Evolutionary conservation across 2,888 invertebrate species (phyloP), one percentile per base, ranked within the genome.

Genomic region (Papilio demoleus): DNA sequence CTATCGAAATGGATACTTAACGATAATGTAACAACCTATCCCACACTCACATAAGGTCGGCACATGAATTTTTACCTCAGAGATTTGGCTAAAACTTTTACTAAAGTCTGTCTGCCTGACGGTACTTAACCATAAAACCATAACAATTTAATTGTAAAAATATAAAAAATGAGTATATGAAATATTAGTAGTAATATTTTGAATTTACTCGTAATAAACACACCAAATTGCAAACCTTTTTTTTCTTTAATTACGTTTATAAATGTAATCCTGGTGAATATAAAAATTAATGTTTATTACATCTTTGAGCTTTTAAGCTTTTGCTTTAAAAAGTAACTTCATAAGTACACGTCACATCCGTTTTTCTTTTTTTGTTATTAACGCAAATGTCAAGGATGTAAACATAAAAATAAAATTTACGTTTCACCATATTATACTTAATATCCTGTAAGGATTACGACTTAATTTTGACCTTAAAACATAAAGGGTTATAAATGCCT

Each of bases 381-480:
- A 53, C 27, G 22, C 27, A 27, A 42, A 40, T 61, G 40, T 27
- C 42, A 40, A 61, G 24, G 27, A 27, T 27, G 6, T n/a, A 4
- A 27, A 27, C 27, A 53, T 53, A 53, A 61, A 61, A 61, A 42
- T 42, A 27, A 24, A 40, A 61, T 42, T 61, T 61, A 61, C 40
- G 61, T 24, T 9, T 3, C 0, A 1, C 40, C 42, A 61, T 42
- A 42, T 22, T 42, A 27, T 61, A 42, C 27, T 61, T 61, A 61
- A 61, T 27, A 27, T 22, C 24, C 42, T 60, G n/a, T 38, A 22
- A 36, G 59, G 59, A 60, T 62, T 62, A 47, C 31, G 62, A 62
- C 45, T 62, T 47, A 62, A 62, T 62, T 61, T 47, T 34, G 45
- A 34, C 62, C 62, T 62, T 31, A 62, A 27, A 40, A 45, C 27